Conservation (phyloP, 2,113 vertebrate genomes). For the Sprattus sprattus region DNA sequence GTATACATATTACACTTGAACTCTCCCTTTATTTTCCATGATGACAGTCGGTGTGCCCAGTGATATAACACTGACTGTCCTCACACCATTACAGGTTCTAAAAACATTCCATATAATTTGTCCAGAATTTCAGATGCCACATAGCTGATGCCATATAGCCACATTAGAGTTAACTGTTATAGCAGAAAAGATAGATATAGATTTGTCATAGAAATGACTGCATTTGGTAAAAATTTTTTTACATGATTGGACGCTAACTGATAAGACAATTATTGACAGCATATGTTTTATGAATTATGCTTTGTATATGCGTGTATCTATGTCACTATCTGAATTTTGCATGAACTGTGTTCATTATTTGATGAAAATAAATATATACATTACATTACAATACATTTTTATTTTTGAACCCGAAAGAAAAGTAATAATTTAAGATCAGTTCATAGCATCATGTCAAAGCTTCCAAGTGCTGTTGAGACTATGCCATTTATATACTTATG, state of each 20-base stretch:
- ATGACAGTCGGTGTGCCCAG: too few species aligned
- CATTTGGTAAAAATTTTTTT: neutral
- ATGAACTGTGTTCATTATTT: neutral
- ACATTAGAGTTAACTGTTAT: neutral
- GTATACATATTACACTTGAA: neutral
- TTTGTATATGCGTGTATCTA: neutral
- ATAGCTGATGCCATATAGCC: neutral
- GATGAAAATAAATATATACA: neutral
- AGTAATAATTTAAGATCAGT: neutral
- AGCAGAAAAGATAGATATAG: neutral
- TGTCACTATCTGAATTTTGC: too few species aligned
- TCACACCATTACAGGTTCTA: neutral
- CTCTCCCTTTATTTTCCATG: neutral
- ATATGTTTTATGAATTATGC: neutral
- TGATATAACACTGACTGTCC: too few species aligned
- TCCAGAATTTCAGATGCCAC: neutral
- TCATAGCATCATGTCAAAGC: too few species aligned
- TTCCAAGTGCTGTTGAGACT: neutral
- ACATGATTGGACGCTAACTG: neutral
- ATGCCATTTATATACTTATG: neutral
- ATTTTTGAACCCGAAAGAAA: neutral
- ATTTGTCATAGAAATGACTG: neutral
- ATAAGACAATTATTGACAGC: neutral
- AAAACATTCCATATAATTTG: neutral
- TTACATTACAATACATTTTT: neutral